Evolutionary conservation across 2,797 vertebrate genomes (phyloP), one percentile per base, ranked within the genome.

Genomic region (Vultur gryphus): DNA sequence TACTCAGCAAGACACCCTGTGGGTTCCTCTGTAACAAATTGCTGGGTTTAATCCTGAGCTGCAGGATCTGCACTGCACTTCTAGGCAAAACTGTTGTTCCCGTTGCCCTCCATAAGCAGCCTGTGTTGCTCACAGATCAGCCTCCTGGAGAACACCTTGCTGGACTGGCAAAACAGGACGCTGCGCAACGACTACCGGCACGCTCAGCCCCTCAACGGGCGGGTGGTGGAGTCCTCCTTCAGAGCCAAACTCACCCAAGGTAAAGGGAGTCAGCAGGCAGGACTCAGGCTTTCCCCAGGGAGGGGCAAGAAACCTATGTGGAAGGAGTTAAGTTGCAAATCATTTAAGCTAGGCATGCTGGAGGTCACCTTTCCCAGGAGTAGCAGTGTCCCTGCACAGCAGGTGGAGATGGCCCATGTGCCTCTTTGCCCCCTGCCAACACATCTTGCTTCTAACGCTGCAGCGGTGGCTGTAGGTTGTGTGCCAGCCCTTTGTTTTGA

Each of bases 161-260:
- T 99, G 98, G 98, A 99, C 95, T 90, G 98, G 51, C 65, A 98
- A 7, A 99, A 99, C 95, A 95, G 97, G 65, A 99, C 98, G 0
- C 91, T 99, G 72, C 98, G 97, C 92, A 99, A 99, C 0, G 98
- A 98, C 82, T 99, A 99, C 97, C 99, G 99, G 55, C 98, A 95
- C 0, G 97, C 97, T 15, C 99, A 99, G 97, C 98, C 98, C 24
- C 98, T 99, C 85, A 98, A 99, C 16, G 76, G 97, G 76, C 97
- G 99, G 2, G 95, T 98, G 52, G 99, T 99, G 44, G 97, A 99
- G 90, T 97, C 99, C 2, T 99, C 98, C 49, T 99, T 99, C 97
- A 77, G 80, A 19, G 95, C 97, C 23, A 96, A 87, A 5, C 73
- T 95, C 0, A 84, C 87, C 18, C 97, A 95, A 97, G 95, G 99